A percentile compares a stretch with the other conserved stretches of the same genome.
Conservation (phyloP, 2,797 vertebrate species). For the Lacerta agilis region DNA sequence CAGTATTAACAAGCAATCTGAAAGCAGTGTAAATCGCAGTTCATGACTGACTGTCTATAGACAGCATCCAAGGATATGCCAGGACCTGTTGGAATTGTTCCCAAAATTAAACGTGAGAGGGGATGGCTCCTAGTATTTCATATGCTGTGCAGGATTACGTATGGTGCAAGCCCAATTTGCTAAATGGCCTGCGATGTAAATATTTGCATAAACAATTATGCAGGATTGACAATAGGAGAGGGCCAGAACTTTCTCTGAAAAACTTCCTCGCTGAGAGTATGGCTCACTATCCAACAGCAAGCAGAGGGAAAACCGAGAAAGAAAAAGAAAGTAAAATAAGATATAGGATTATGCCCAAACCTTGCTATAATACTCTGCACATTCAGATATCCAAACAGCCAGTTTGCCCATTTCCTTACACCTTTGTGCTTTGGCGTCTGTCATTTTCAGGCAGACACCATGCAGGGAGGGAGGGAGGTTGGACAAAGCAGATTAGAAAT, state of each 20-base stretch:
- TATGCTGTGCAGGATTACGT: neutral
- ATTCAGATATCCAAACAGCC: no score
- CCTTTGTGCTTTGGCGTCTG: no score
- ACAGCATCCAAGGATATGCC: neutral
- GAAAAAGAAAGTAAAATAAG: neutral
- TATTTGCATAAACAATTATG: neutral
- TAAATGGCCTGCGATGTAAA: neutral
- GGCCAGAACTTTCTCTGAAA: neutral
- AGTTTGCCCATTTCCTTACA: no score
- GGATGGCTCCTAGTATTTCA: neutral
- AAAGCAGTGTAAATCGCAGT: neutral
- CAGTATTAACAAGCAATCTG: neutral
- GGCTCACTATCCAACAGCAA: neutral
- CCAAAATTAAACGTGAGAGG: neutral
- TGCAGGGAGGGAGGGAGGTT: no score
- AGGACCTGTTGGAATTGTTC: neutral
- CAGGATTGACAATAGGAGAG: neutral
- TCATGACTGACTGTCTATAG: slow-evolving; percentile 1
- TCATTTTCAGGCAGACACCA: neutral
- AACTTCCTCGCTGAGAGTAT: neutral
- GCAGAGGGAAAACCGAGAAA: neutral
- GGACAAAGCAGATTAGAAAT: no score
- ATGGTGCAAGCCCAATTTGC: neutral
- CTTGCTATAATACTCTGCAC: no score
- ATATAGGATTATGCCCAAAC: neutral